Percentiles rank a stretch among this genome's conserved stretches.
Evolutionary conservation across 92 coral and sea anemone genomes (phyloP).

Genomic region (Phenganax marumi): DNA sequence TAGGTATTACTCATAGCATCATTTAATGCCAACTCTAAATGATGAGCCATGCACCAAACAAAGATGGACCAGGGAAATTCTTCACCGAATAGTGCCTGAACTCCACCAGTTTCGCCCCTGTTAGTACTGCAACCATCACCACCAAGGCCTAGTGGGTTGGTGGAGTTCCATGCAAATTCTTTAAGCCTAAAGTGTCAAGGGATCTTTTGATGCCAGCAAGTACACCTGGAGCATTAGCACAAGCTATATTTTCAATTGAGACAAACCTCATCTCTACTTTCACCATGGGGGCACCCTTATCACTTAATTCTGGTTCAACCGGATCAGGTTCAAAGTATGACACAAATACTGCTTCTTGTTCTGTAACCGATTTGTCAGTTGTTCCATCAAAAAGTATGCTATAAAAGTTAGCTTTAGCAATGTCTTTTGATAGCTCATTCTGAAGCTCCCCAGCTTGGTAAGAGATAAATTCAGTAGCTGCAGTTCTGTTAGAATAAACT

Average conservation of each 20-base stretch:
- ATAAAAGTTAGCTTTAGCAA: constrained; percentile 55
- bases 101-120: constrained; percentile 47
- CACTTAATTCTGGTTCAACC: constrained; percentile 23
- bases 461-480: constrained; percentile 57
- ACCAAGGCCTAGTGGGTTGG: constrained; percentile 52
- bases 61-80: constrained; percentile 45
- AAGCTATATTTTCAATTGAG: constrained; percentile 30
- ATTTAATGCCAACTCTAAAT: constrained; percentile 52
- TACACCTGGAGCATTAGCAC: constrained; percentile 24
- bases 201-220: constrained; percentile 7
- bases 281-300: constrained; percentile 47
- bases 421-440: constrained; percentile 41
- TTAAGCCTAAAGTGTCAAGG: constrained; percentile 17
- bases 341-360: constrained; percentile 55
- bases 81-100: constrained; percentile 36
- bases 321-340: constrained; percentile 58
- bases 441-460: constrained; percentile 50
- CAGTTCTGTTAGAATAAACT: constrained; percentile 48
- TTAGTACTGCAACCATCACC: constrained; percentile 60
- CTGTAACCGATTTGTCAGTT: constrained; percentile 50
- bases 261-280: constrained; percentile 53
- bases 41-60: constrained; percentile 57
- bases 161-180: background rate
- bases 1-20: constrained; percentile 50
- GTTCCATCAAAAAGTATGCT: constrained; percentile 59